A percentile compares a stretch with the other conserved stretches of the same genome.
Conservation (phyloP, 2,113 vertebrate genomes). For the Hypomesus transpacificus region DNA sequence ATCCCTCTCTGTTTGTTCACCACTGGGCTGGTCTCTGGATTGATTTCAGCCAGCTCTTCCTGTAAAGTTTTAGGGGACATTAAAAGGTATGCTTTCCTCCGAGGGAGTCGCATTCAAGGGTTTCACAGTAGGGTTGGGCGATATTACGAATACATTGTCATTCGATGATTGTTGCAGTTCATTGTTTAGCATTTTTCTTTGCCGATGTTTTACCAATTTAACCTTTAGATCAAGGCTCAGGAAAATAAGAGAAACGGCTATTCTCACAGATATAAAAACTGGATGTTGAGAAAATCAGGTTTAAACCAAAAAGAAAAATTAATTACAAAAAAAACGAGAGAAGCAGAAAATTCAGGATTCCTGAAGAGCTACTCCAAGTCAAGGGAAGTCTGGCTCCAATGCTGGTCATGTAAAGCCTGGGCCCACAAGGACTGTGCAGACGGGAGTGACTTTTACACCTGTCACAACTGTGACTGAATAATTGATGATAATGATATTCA, state of each 20-base stretch:
- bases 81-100: too few relatives aligned
- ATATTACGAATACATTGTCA: too few relatives aligned
- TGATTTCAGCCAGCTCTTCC: too few relatives aligned
- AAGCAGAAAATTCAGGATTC: not conserved
- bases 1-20: too few relatives aligned
- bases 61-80: too few relatives aligned
- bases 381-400: constrained; percentile 16
- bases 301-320: not conserved
- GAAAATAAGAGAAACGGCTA: constrained; percentile 9
- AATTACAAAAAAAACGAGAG: not conserved
- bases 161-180: too few relatives aligned
- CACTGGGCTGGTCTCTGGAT: too few relatives aligned
- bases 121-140: too few relatives aligned
- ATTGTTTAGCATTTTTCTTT: too few relatives aligned
- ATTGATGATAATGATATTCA: too few relatives aligned
- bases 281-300: constrained; percentile 12
- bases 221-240: not conserved
- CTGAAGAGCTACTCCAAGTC: constrained; percentile 18
- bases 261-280: constrained; percentile 15
- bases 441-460: constrained; percentile 11
- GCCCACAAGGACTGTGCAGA: not conserved
- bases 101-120: too few relatives aligned
- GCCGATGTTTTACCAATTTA: too few relatives aligned
- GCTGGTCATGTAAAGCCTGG: constrained; percentile 14
- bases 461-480: constrained; percentile 14